Evolutionary conservation across 2,888 invertebrate species (phyloP).

Genomic region (Lysandra coridon): DNA sequence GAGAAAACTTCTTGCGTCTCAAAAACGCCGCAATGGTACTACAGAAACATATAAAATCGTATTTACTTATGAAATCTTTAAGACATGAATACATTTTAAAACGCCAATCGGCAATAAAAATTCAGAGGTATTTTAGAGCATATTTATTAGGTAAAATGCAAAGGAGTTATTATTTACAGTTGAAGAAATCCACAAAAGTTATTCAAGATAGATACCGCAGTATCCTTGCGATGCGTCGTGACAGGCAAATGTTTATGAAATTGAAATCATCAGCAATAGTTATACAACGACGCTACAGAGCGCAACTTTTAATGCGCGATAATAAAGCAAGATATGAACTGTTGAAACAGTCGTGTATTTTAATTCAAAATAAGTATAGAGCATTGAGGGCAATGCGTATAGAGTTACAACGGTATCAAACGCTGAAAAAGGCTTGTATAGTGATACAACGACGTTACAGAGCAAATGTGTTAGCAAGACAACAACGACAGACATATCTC

Average conservation of each 20-base stretch:
- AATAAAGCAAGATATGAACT: constrained; percentile 42
- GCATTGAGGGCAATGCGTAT: constrained; percentile 60
- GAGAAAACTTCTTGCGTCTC: constrained; percentile 57
- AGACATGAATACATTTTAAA: constrained; percentile 49
- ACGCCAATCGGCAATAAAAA: constrained; percentile 51
- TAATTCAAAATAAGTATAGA: constrained; percentile 66
- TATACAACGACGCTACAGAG: constrained; percentile 57
- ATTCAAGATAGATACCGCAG: constrained; percentile 67
- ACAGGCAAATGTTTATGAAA: constrained; percentile 49
- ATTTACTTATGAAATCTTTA: constrained; percentile 51
- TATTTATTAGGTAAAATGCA: constrained; percentile 44
- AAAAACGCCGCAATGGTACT: constrained; percentile 65
- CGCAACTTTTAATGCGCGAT: constrained; percentile 48
- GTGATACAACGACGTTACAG: constrained; percentile 66
- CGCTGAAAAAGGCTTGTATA: constrained; percentile 53
- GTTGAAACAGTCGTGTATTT: constrained; percentile 42
- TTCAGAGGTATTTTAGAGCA: constrained; percentile 52
- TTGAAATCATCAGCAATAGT: constrained; percentile 51
- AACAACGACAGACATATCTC: constrained; percentile 52
- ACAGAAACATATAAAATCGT: constrained; percentile 73
- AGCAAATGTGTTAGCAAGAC: constrained; percentile 53
- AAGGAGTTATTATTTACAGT: constrained; percentile 43
- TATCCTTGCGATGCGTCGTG: constrained; percentile 55
- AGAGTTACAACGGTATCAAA: constrained; percentile 51
- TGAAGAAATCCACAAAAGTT: constrained; percentile 49